phyloP scores from a whole-genome alignment of 2,113 vertebrate species.

The Nipponia nippon region DNA sequence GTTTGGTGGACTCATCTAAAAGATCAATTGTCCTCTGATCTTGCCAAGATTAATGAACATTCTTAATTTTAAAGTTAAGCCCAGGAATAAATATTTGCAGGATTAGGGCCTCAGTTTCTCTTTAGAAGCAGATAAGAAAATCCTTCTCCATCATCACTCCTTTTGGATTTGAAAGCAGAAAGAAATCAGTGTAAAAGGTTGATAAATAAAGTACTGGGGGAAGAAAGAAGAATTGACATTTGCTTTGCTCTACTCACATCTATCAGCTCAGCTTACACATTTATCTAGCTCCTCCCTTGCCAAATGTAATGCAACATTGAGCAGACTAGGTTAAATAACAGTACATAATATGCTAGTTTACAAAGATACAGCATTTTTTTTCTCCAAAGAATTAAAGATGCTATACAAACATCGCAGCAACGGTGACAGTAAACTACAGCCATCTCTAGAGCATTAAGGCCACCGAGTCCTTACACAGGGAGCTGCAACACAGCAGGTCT shows the following conservation, averaged over 20 bases:
- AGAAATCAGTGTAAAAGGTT: not conserved
- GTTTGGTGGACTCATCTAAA: not conserved
- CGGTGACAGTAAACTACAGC: not conserved
- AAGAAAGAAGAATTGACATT: not conserved
- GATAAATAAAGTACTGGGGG: not conserved
- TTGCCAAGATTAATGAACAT: not conserved
- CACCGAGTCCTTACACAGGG: not conserved
- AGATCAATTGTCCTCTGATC: not conserved
- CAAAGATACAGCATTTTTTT: not conserved
- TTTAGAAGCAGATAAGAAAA: not conserved
- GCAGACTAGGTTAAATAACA: not conserved
- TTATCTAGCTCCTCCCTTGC: not conserved
- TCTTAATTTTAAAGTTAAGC: not conserved
- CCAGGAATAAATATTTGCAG: not conserved
- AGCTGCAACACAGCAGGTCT: not conserved
- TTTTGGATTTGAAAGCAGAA: not conserved
- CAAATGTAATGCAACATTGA: not conserved
- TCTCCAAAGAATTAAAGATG: not conserved
- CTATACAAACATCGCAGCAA: not conserved
- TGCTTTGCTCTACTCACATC: not conserved
- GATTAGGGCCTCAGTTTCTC: not conserved
- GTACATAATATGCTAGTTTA: not conserved
- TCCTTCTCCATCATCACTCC: not conserved
- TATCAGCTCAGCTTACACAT: not conserved
- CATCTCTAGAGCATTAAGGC: not conserved